Base-by-base conservation (phyloP, 2,888 invertebrate species). In the Gastracanthus pulcherrimus region DNA sequence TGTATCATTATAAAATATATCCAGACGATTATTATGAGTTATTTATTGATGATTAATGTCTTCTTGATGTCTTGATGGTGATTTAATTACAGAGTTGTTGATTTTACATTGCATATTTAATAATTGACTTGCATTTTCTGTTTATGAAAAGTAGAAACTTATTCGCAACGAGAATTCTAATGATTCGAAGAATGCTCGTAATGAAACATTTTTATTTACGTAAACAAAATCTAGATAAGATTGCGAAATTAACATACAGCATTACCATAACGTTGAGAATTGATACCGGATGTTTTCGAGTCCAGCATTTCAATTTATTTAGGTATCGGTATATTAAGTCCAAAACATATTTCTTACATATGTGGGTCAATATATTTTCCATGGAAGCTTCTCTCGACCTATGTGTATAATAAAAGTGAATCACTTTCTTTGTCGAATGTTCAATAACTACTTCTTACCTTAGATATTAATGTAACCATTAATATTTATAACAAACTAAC, bases 141-240 rank as follows among this genome's bases (percentile, higher is more conserved):
- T 6, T 38, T n/a, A n/a, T n/a, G n/a, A n/a, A n/a, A n/a, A n/a
- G n/a, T n/a, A n/a, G n/a, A n/a, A n/a, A n/a, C 0, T 16, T 29
- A 23, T 38, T 66, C 23, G 75, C 48, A 34, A 41, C 9, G 29
- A 26, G 29, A 41, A 64, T 64, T 64, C 19, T 36, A 76, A 66
- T 26, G 71, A n/a, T 72, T 31, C 34, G 23, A 58, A 26, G 38
- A 31, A 45, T 31, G 72, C 45, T 41, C 7, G 31, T 38, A 45
- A 58, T 60, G 26, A 41, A 26, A 29, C 29, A 60, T 74, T 62
- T 74, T 74, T 62, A 74, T 62, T 34, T 19, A 45, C 74, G 62
- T 48, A 62, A 74, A 74, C 62, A 62, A 62, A 74, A 74, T 62
- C 62, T 62, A 74, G 74, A 74, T 74, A 74, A 74, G 62, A 48